Conservation (phyloP, 2,113 vertebrate genomes). For the Kobus ellipsiprymnus region DNA sequence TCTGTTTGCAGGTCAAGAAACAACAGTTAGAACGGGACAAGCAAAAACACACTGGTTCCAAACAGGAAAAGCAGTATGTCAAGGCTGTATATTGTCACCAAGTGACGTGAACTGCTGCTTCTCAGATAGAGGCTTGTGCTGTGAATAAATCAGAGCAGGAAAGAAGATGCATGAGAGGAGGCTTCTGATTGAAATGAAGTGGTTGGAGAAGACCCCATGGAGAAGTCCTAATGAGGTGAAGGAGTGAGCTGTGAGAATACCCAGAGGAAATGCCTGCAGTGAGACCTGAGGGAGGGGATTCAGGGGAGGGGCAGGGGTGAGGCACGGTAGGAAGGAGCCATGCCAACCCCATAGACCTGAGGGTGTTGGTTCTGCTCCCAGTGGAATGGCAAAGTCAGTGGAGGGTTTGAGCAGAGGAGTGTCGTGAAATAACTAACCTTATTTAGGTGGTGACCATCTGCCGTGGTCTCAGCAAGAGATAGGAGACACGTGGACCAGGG, state of each 20-base stretch:
- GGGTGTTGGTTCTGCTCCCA: neutral
- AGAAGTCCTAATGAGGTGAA: neutral
- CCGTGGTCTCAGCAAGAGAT: neutral
- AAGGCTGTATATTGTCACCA: too few species aligned
- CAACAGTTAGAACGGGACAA: neutral
- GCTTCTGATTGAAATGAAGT: accelerated
- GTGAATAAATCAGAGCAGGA: neutral
- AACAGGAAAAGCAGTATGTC: neutral
- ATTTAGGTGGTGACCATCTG: neutral
- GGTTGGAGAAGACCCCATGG: neutral
- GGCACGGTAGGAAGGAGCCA: too few species aligned
- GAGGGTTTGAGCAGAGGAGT: neutral
- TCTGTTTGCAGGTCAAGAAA: neutral
- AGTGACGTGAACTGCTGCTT: accelerated
- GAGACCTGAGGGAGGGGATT: neutral
- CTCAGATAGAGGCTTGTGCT: neutral
- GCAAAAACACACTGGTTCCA: neutral
- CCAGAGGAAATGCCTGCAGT: neutral
- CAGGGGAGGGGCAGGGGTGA: too few species aligned
- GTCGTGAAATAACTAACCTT: neutral
- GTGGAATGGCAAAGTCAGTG: accelerated
- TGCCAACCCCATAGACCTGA: neutral
- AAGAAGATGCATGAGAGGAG: neutral
- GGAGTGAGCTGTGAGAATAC: neutral
- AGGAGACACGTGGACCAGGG: neutral